Conservation (phyloP, 2,888 invertebrate genomes). For the Polietes domitor region DNA sequence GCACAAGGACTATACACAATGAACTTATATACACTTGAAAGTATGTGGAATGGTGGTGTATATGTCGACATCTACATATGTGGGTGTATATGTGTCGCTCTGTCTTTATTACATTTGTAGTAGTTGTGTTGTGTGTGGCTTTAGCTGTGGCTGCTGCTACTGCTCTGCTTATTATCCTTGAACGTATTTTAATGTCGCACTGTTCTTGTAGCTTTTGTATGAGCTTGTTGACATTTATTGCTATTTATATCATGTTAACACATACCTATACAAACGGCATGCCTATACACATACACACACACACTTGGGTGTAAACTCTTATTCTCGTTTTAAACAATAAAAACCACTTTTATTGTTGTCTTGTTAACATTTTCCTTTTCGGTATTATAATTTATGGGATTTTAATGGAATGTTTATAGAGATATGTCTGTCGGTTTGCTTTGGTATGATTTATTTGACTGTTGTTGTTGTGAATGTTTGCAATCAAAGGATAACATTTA, state of each 20-base stretch:
- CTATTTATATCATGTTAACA: slow-evolving; percentile 41
- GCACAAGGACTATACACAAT: neutral
- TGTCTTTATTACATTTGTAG: neutral
- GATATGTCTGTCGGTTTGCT: slow-evolving; percentile 2
- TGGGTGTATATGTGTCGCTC: neutral
- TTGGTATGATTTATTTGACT: neutral
- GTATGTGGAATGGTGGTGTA: too few species aligned
- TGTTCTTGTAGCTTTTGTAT: neutral
- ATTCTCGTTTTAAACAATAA: slow-evolving; percentile 10
- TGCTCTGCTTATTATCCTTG: neutral
- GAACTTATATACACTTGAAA: neutral
- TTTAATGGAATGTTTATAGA: slow-evolving; percentile 45
- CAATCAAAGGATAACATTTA: neutral
- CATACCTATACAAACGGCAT: neutral
- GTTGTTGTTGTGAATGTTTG: neutral
- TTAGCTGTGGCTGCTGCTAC: slow-evolving; percentile 31
- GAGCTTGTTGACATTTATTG: slow-evolving; percentile 55
- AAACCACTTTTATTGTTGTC: neutral
- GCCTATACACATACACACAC: slow-evolving; percentile 2
- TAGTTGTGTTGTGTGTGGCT: slow-evolving; percentile 41
- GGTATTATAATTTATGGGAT: slow-evolving; percentile 41
- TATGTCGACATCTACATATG: neutral
- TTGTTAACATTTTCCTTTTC: slow-evolving; percentile 19
- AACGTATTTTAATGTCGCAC: slow-evolving; percentile 11
- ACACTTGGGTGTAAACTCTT: neutral